These are phyloP conservation scores for Erebia palarica DNA, from an alignment of 2,888 invertebrate genomes.

Conservation along the genomic window DNA sequence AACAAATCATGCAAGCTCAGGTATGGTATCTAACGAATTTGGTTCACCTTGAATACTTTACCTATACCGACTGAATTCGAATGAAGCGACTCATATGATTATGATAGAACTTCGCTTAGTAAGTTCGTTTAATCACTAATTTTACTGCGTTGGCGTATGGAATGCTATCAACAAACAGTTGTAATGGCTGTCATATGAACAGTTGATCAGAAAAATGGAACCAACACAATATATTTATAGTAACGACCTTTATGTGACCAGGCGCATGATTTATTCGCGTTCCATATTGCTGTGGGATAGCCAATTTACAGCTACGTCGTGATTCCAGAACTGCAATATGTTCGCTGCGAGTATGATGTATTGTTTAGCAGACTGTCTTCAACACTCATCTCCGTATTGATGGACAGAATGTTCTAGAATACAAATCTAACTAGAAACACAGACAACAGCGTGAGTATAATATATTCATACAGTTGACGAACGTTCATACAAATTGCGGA, in stretches of 20 bases:
- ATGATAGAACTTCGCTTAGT: too few relatives aligned
- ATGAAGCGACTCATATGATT: too few relatives aligned
- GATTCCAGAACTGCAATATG: constrained; percentile 30
- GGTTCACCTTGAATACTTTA: too few relatives aligned
- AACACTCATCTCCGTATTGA: constrained; percentile 1
- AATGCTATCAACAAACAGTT: background rate
- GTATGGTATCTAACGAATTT: too few relatives aligned
- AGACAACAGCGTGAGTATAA: too few relatives aligned
- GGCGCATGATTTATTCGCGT: constrained; percentile 32
- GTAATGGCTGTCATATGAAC: constrained; percentile 19
- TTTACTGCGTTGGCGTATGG: background rate
- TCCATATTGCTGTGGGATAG: constrained; percentile 39
- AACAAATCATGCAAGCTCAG: too few relatives aligned
- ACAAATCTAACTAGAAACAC: background rate
- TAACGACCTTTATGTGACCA: constrained; percentile 37
- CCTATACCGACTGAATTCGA: too few relatives aligned
- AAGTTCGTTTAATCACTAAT: too few relatives aligned
- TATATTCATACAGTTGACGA: too few relatives aligned
- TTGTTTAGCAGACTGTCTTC: constrained; percentile 12
- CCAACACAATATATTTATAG: constrained; percentile 32
- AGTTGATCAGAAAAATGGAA: constrained; percentile 32
- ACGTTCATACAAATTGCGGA: too few relatives aligned
- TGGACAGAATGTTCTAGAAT: constrained; percentile 1
- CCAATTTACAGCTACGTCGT: constrained; percentile 38
- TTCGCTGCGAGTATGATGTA: constrained; percentile 18